Evolutionary conservation across 1,140 invertebrate species (phyloP).

Genomic region (Notospermus geniculatus): DNA sequence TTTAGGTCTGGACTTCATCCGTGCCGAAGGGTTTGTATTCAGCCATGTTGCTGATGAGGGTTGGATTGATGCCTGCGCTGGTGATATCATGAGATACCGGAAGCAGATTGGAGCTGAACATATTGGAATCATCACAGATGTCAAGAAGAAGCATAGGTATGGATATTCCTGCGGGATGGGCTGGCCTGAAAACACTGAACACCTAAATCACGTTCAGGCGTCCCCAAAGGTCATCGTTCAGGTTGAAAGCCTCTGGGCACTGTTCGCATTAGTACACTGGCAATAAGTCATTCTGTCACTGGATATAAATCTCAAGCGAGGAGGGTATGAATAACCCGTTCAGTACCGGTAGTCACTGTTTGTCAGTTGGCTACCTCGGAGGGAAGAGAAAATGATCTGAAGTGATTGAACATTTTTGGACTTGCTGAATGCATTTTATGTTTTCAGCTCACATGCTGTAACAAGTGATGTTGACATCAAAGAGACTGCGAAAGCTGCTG

Average conservation of each 20-base stretch:
- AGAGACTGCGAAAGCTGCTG: slow-evolving; percentile 73
- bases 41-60: slow-evolving; percentile 82
- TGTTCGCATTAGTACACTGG: no score
- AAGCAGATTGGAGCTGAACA: slow-evolving; percentile 68
- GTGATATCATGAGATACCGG: slow-evolving; percentile 70
- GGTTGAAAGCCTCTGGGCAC: no score
- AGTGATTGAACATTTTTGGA: no score
- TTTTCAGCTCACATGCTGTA: slow-evolving; percentile 72
- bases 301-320: no score
- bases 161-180: neutral
- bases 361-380: no score
- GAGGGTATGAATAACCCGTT: no score
- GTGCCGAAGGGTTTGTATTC: slow-evolving; percentile 79
- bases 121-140: slow-evolving; percentile 72
- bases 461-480: slow-evolving; percentile 69
- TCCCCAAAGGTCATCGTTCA: no score
- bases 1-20: slow-evolving; percentile 70
- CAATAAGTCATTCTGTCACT: no score
- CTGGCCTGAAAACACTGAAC: no score
- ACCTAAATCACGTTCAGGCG: no score
- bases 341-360: no score
- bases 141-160: slow-evolving; percentile 85
- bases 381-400: no score
- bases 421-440: neutral
- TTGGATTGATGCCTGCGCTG: slow-evolving; percentile 74